Base-by-base conservation (phyloP, 2,888 invertebrate genomes). In the Argyra leucocephala region DNA sequence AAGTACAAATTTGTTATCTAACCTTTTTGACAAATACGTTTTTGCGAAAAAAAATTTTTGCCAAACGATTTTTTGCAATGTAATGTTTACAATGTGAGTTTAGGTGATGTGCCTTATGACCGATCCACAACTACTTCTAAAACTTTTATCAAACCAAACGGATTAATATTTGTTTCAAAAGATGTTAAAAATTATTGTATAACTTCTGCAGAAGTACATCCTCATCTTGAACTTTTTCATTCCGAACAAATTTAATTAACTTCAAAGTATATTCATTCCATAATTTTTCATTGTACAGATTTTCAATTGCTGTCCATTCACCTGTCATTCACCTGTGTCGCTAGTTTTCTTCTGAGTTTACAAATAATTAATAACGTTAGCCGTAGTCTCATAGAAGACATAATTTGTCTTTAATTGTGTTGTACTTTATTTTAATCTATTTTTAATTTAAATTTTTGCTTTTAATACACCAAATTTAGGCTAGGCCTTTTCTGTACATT, bases 261-360 rank as follows among this genome's bases (percentile, higher is more conserved):
- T 91, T 90, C 64, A 96, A 81, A 1, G 97, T 96, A 70, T 97
- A 79, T 80, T 97, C 96, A 82, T 97, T 96, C 96, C 96, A 97
- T 81, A 97, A 83, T 81, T 90, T 93, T 83, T 95, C 96, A 76
- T 91, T 93, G 80, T 96, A 89, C 64, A 93, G 82, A 78, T 95
- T 94, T 78, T 96, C 96, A 69, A 96, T 81, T 74, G 88, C 85
- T 7, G 89, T 88, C 95, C 95, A 96, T 81, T 94, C 91, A 63
- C 86, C 80, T 1, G 93, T 90, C 73, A 93, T 80, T 74, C n/a
- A n/a, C 91, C 90, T 71, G 89, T 88, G 67, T 89, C 86, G 21
- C 86, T 78, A 63, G 87, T 85, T 80, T 88, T 84, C 77, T 88
- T 91, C 81, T 90, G 90, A 80, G 87, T 85, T 64, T 86, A 81